Evolutionary conservation across 2,113 vertebrate species (phyloP).

Genomic region (Sarotherodon lohbergeri): DNA sequence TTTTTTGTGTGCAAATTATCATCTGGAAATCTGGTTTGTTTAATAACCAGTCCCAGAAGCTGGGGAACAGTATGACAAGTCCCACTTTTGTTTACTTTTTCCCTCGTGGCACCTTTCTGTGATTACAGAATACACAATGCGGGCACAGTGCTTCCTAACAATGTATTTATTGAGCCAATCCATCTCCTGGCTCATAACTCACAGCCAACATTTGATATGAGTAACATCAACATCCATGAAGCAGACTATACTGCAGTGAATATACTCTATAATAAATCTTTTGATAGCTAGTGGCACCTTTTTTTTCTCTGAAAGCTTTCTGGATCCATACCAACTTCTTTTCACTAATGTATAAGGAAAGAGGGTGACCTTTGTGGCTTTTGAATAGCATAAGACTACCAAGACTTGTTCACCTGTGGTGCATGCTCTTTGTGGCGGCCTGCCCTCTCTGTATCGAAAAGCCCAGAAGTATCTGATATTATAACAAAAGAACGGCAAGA

Average conservation of each 20-base stretch:
- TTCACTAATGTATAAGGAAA: constrained; percentile 10
- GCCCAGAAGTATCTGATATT: constrained; percentile 45
- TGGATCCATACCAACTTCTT: constrained; percentile 42
- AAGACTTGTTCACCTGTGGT: constrained; percentile 40
- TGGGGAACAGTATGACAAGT: not conserved
- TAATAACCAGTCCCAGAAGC: not conserved
- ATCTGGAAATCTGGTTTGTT: not conserved
- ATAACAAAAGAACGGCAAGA: constrained; percentile 47
- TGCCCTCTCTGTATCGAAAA: constrained; percentile 10
- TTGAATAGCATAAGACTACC: constrained; percentile 23
- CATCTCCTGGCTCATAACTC: constrained; percentile 11
- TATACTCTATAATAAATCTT: constrained; percentile 14
- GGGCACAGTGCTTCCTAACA: not conserved
- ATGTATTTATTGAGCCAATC: constrained; percentile 15
- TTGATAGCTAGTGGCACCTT: not conserved
- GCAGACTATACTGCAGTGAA: not conserved
- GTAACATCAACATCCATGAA: constrained; percentile 13
- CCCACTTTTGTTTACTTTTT: not conserved
- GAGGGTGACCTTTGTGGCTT: constrained; percentile 44
- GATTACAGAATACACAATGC: not conserved
- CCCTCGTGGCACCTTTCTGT: not conserved
- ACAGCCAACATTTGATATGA: constrained; percentile 16
- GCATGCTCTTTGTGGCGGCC: constrained; percentile 39
- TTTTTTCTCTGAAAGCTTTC: constrained; percentile 28
- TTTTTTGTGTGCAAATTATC: not conserved